These are phyloP conservation scores for Muschampia plurimacula DNA, from an alignment of 2,888 invertebrate genomes.

Conservation along the genomic window DNA sequence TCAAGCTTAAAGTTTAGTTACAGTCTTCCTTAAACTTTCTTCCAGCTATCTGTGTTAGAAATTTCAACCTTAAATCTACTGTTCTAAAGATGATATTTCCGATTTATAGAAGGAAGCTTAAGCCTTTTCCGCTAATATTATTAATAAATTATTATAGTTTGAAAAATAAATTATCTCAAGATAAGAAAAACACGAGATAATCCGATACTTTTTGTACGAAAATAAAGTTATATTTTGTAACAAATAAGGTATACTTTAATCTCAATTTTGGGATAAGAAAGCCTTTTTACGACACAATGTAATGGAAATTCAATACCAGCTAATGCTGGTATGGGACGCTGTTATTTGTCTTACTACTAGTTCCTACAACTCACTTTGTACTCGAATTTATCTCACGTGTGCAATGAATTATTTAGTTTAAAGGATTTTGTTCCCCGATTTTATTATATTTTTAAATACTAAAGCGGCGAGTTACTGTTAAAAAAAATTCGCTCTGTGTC, in stretches of 20 bases:
- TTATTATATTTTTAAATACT: no score
- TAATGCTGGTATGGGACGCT: conserved; percentile 11
- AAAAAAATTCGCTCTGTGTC: no score
- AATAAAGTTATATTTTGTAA: conserved; percentile 10
- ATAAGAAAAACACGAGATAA: conserved; percentile 17
- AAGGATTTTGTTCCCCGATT: no score
- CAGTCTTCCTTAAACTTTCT: no score
- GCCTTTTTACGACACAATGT: conserved; percentile 26
- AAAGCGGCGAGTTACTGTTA: no score
- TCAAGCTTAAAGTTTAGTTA: no score
- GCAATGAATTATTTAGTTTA: background rate
- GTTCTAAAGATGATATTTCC: background rate
- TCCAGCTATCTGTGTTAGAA: no score
- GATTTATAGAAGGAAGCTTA: background rate
- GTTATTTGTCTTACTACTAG: background rate
- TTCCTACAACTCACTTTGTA: background rate
- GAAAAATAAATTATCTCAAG: background rate
- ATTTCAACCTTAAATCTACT: no score
- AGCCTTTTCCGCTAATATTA: background rate
- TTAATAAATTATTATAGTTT: background rate
- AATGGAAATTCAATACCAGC: conserved; percentile 31
- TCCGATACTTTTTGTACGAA: conserved; percentile 11
- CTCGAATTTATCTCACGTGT: background rate
- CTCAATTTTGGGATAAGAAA: conserved; percentile 20
- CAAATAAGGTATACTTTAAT: conserved; percentile 22